phyloP scores from a whole-genome alignment of 2,888 invertebrate species.

The Cheilosia grossa region DNA sequence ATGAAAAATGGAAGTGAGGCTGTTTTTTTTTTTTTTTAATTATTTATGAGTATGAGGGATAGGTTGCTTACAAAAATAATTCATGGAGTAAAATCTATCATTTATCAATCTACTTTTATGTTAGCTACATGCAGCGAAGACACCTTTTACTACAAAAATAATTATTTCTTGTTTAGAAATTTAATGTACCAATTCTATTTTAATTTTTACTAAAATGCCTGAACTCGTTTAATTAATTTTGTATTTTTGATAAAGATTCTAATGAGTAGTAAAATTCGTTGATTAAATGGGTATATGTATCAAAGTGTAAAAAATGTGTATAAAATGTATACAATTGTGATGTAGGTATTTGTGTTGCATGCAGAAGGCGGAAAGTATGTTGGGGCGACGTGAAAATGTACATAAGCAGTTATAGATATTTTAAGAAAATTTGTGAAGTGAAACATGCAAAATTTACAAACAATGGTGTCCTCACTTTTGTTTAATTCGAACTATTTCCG shows the following conservation, averaged over 20 bases:
- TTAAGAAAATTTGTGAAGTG: conserved; percentile 18
- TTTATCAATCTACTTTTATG: conserved; percentile 49
- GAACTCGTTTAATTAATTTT: background rate
- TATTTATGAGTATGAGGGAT: background rate
- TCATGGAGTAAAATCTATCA: conserved; percentile 16
- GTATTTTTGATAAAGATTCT: conserved; percentile 8
- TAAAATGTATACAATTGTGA: conserved; percentile 20
- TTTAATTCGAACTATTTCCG: conserved; percentile 18
- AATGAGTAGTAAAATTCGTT: conserved; percentile 18
- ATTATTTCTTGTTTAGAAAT: background rate
- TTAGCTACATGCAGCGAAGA: conserved; percentile 74
- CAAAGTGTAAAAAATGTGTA: conserved; percentile 7
- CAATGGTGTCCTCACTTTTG: conserved; percentile 68
- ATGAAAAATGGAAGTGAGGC: background rate
- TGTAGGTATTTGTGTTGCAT: conserved; percentile 2
- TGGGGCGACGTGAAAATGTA: conserved; percentile 3
- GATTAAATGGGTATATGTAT: conserved; percentile 27
- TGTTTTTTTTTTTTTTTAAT: background rate
- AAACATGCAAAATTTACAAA: conserved; percentile 53
- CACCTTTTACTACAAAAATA: conserved; percentile 47
- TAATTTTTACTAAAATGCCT: background rate
- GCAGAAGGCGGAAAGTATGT: conserved; percentile 1
- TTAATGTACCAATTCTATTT: background rate
- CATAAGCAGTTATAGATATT: background rate
- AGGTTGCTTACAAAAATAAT: conserved; percentile 1